A percentile compares a stretch with the other conserved stretches of the same genome.
These are phyloP conservation scores for Limenitis camilla DNA, from an alignment of 2,888 invertebrate genomes.

Conservation along the genomic window DNA sequence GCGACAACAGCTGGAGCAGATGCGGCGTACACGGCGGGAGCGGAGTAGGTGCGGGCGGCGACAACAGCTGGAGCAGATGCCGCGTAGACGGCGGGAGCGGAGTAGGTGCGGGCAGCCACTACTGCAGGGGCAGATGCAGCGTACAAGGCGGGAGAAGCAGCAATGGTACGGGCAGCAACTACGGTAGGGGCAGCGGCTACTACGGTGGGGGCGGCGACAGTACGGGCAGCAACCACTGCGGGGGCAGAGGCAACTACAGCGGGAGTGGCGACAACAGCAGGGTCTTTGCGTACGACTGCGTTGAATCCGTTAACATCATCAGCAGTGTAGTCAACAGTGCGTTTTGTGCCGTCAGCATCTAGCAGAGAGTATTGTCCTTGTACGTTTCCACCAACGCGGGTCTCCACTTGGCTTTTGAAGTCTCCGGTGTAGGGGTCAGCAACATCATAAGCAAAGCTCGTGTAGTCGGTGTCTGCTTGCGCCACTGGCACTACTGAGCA, in stretches of 20 bases:
- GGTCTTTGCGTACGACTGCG: slow-evolving; percentile 72
- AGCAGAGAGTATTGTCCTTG: slow-evolving; percentile 72
- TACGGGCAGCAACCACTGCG: slow-evolving; percentile 34
- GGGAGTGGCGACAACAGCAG: slow-evolving; percentile 49
- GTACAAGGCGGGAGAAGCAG: slow-evolving; percentile 25
- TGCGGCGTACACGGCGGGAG: slow-evolving; percentile 20
- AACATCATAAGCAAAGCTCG: slow-evolving; percentile 73
- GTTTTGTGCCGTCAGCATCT: slow-evolving; percentile 72
- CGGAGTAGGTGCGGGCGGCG: slow-evolving; percentile 30
- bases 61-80: slow-evolving; percentile 19
- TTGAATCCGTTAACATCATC: slow-evolving; percentile 75
- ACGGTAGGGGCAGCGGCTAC: slow-evolving; percentile 26
- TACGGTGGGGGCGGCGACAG: slow-evolving; percentile 28
- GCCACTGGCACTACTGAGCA: slow-evolving; percentile 66
- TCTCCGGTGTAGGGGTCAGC: slow-evolving; percentile 75
- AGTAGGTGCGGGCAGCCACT: slow-evolving; percentile 29
- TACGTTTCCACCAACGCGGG: slow-evolving; percentile 68
- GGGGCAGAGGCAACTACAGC: slow-evolving; percentile 40
- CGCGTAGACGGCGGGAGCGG: slow-evolving; percentile 26
- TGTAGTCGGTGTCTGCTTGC: slow-evolving; percentile 66
- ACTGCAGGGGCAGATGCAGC: slow-evolving; percentile 26
- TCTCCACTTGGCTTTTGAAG: slow-evolving; percentile 73
- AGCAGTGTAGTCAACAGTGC: slow-evolving; percentile 74
- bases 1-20: no score
- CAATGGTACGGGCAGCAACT: slow-evolving; percentile 25